Conservation (phyloP, 2,113 vertebrate genomes). For the Tinamus guttatus region DNA sequence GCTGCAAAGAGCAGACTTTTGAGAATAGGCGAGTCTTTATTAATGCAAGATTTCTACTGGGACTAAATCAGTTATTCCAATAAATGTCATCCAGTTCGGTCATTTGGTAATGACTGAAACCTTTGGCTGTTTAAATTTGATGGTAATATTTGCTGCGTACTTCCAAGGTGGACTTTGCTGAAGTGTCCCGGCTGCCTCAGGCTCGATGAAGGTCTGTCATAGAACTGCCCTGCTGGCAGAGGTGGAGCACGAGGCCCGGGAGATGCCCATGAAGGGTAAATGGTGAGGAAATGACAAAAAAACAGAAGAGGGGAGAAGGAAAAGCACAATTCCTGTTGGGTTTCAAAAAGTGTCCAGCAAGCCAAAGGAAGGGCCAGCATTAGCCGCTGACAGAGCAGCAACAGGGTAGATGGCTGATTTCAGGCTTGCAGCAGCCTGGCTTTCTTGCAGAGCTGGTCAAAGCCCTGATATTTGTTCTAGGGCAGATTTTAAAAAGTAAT, state of each 20-base stretch:
- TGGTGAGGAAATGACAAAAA: not conserved
- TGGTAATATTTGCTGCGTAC: not conserved
- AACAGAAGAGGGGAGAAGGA: not conserved
- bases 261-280: not conserved
- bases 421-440: not conserved
- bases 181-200: not conserved
- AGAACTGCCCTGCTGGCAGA: not conserved
- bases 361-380: rapidly evolving
- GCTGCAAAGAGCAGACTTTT: not conserved
- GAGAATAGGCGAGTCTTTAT: not conserved
- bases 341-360: not conserved
- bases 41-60: not conserved
- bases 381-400: rapidly evolving
- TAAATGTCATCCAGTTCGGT: too few species aligned
- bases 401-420: rapidly evolving
- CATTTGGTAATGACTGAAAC: not conserved
- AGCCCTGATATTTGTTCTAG: not conserved
- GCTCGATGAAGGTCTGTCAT: not conserved
- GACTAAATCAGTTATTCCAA: not conserved
- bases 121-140: not conserved
- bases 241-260: rapidly evolving
- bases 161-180: not conserved
- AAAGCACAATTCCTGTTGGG: not conserved
- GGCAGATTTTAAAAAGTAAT: not conserved
- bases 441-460: not conserved